These are phyloP conservation scores for Sigmodon hispidus DNA, from an alignment of 2,113 vertebrate genomes.

Conservation along the genomic window DNA sequence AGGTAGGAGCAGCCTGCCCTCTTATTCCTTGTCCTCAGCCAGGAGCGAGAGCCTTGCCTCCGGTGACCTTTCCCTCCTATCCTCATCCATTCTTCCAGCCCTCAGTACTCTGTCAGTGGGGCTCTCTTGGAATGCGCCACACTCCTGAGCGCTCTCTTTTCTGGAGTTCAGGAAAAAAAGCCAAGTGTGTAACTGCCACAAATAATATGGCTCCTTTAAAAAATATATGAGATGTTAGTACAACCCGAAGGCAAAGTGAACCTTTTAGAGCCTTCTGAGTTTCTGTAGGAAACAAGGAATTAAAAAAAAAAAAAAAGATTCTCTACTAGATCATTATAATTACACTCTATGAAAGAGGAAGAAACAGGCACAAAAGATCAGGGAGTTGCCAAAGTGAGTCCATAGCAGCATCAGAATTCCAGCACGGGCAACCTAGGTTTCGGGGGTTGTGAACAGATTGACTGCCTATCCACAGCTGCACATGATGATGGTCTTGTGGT, in stretches of 20 bases:
- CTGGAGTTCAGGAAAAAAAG: neutral
- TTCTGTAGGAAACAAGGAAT: neutral
- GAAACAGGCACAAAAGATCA: neutral
- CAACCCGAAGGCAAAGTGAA: neutral
- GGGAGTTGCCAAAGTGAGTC: neutral
- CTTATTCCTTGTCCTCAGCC: neutral
- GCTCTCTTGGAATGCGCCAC: neutral
- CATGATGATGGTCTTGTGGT: neutral
- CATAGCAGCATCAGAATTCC: neutral
- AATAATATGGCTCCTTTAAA: neutral
- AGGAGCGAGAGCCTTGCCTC: neutral
- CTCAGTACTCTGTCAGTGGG: fast-evolving
- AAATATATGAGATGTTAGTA: neutral
- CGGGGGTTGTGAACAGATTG: neutral
- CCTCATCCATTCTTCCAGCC: neutral
- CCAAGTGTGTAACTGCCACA: neutral
- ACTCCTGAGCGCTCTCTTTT: neutral
- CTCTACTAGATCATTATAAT: neutral
- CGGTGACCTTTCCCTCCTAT: neutral
- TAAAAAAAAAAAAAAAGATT: neutral
- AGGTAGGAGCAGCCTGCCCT: neutral
- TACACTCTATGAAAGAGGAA: neutral
- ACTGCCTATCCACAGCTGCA: neutral
- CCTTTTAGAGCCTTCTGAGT: fast-evolving
- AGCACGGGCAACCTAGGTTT: neutral